These are phyloP conservation scores for Sipha flava DNA, from an alignment of 1,140 invertebrate genomes.

Conservation along the genomic window DNA sequence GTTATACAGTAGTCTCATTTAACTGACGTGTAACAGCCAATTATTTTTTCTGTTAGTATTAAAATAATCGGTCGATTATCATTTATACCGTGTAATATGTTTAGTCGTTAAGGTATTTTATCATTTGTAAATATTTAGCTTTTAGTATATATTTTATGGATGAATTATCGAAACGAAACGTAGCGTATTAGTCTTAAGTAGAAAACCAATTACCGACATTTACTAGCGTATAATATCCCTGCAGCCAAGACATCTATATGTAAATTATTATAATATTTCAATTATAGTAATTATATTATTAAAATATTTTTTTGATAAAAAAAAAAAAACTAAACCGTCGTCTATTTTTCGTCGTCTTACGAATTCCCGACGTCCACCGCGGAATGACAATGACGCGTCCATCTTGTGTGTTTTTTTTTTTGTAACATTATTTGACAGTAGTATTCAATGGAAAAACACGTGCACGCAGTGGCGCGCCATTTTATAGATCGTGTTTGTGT, in stretches of 20 bases:
- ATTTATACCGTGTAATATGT: not conserved
- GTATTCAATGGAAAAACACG: too few relatives aligned
- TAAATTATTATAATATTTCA: not conserved
- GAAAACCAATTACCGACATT: not conserved
- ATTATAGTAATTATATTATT: not conserved
- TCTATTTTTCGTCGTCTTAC: not conserved
- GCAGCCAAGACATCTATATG: not conserved
- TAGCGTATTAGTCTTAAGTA: not conserved
- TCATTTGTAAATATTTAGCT: conserved; percentile 10
- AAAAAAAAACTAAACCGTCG: too few relatives aligned
- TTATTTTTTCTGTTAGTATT: not conserved
- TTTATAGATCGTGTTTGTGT: too few relatives aligned
- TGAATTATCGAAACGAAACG: not conserved
- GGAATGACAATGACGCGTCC: too few relatives aligned
- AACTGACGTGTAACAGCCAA: not conserved
- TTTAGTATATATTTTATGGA: not conserved
- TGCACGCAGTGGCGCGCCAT: too few relatives aligned
- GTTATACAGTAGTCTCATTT: too few relatives aligned
- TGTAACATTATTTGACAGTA: too few relatives aligned
- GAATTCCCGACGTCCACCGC: too few relatives aligned
- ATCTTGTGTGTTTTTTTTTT: too few relatives aligned
- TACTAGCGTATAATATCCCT: not conserved
- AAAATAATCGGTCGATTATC: not conserved
- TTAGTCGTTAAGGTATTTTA: not conserved
- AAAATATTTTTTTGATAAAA: conserved; percentile 4